phyloP scores from a whole-genome alignment of 1,140 invertebrate genomes.

The Drosophila sproati region DNA sequence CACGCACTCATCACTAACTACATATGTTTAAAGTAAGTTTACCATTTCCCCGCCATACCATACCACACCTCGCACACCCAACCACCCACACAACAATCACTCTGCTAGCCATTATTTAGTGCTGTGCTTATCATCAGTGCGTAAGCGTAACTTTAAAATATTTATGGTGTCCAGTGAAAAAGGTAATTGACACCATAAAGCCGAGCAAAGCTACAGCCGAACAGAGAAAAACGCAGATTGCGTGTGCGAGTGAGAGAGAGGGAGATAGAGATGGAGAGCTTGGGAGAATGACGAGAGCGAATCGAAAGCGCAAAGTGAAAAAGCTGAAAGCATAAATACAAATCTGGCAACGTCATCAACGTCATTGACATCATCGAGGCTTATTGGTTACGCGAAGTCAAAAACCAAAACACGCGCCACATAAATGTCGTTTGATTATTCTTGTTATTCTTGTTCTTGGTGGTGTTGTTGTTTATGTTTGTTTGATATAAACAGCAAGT shows the following conservation, averaged over 20 bases:
- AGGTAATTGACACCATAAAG: conserved; percentile 50
- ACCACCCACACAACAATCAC: conserved; percentile 5
- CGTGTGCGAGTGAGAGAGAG: not conserved
- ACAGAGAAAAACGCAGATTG: too few species aligned
- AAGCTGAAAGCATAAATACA: conserved; percentile 26
- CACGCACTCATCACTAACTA: conserved; percentile 18
- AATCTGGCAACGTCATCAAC: conserved; percentile 52
- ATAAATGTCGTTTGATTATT: conserved; percentile 23
- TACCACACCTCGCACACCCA: not conserved
- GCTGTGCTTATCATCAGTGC: conserved; percentile 37
- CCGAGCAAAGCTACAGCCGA: not conserved
- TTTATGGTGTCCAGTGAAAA: conserved; percentile 32
- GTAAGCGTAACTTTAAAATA: conserved; percentile 53
- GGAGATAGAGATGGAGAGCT: not conserved
- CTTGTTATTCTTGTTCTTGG: not conserved
- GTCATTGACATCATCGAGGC: conserved; percentile 43
- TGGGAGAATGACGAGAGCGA: conserved; percentile 7
- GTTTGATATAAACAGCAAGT: conserved; percentile 42
- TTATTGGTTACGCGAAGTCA: conserved; percentile 32
- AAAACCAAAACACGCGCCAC: conserved; percentile 33
- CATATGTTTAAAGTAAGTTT: conserved; percentile 9
- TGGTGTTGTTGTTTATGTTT: conserved; percentile 19
- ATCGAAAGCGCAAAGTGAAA: conserved; percentile 16
- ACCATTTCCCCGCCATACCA: too few species aligned
- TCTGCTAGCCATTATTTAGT: conserved; percentile 1